Percentiles rank a stretch among this genome's conserved stretches.
These are phyloP conservation scores for Lasioglossum lativentre DNA, from an alignment of 2,888 invertebrate genomes.

Conservation along the genomic window DNA sequence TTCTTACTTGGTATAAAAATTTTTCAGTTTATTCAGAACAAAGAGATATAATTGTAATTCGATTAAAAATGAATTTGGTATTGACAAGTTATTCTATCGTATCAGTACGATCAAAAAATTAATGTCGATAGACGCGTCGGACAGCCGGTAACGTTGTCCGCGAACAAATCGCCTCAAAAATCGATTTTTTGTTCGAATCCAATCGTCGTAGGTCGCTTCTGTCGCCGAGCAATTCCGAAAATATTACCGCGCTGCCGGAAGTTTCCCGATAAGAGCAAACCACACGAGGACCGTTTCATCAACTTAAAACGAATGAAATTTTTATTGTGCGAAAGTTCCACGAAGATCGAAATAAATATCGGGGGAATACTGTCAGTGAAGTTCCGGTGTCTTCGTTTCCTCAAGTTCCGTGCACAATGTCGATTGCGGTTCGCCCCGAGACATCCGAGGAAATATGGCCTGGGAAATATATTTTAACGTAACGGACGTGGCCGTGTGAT, in stretches of 20 bases:
- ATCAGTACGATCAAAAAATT: neutral
- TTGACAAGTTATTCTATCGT: neutral
- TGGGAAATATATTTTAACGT: slow-evolving; percentile 4
- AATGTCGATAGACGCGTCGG: neutral
- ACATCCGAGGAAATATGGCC: neutral
- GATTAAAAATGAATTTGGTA: neutral
- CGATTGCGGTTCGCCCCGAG: slow-evolving; percentile 19
- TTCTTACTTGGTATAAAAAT: neutral
- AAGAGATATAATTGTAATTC: no score
- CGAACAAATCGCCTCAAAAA: neutral
- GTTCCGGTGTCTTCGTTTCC: slow-evolving; percentile 12
- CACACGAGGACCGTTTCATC: slow-evolving; percentile 42
- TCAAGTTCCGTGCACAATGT: slow-evolving; percentile 5
- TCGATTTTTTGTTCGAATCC: slow-evolving; percentile 12
- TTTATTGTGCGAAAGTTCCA: slow-evolving; percentile 40
- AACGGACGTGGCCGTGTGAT: neutral
- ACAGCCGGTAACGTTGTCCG: no score
- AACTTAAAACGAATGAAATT: slow-evolving; percentile 53
- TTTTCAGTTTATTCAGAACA: no score
- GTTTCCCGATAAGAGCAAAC: slow-evolving; percentile 43
- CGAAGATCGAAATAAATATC: slow-evolving; percentile 47
- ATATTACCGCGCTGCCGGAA: slow-evolving; percentile 38
- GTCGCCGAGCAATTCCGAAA: slow-evolving; percentile 36
- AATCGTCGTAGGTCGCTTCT: slow-evolving; percentile 16
- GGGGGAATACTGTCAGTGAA: slow-evolving; percentile 19